Conservation (phyloP, 2,797 vertebrate species). For the Bradypodion ventrale region DNA sequence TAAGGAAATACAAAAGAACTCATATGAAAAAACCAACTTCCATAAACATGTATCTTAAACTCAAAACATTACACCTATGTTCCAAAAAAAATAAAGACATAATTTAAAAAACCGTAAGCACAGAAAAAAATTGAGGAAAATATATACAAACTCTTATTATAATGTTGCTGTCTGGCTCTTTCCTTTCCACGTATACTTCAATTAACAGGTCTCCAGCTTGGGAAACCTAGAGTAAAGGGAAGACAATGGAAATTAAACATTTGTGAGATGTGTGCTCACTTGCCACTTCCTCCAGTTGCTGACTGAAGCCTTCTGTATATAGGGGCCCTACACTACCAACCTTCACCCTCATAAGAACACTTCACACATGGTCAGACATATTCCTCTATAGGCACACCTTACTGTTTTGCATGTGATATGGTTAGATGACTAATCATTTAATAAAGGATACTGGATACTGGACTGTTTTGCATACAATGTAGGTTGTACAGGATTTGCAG, state of each 20-base stretch:
- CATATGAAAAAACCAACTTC: background rate
- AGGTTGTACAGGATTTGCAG: background rate
- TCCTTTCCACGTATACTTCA: conserved; percentile 92
- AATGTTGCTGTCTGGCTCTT: conserved; percentile 88
- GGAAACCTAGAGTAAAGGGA: conserved; percentile 80
- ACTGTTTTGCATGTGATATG: no score
- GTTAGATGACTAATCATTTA: no score
- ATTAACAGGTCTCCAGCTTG: conserved; percentile 95
- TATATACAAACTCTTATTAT: conserved; percentile 88
- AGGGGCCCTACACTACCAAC: background rate
- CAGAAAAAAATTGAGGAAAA: background rate
- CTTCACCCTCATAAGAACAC: background rate
- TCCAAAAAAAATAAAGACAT: background rate
- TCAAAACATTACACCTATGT: background rate
- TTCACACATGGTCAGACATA: background rate
- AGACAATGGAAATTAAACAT: conserved; percentile 4
- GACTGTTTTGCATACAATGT: no score
- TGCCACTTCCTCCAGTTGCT: no score
- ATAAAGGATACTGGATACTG: no score
- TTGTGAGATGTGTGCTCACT: background rate
- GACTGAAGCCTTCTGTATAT: background rate
- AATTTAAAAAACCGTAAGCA: background rate
- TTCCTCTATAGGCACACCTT: no score
- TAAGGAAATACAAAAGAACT: no score
- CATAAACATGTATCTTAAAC: background rate